Evolutionary conservation across 2,888 invertebrate species (phyloP), one percentile per base, ranked within the genome.

Genomic region (Acronicta aceris): DNA sequence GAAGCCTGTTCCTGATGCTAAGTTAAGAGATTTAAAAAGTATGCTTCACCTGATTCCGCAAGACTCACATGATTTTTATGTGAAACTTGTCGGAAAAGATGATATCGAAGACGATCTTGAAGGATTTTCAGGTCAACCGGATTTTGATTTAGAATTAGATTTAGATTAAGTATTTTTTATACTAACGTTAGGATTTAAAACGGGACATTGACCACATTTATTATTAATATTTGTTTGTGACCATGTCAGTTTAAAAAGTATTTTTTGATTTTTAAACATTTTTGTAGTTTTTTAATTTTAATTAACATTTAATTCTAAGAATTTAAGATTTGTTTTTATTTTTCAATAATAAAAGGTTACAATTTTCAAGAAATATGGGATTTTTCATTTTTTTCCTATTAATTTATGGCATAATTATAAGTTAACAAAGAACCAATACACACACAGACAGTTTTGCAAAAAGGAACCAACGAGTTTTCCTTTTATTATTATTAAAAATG

Each of bases 1-100:
- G 38, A 70, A 73, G 59, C 52, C 61, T 21, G 53, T 67, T 41
- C 51, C 65, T 50, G 65, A 68, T 15, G 65, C 70, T 45, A 73
- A 70, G 42, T 48, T 66, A 47, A 45, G 25, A 8, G 64, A 71
- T 61, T 56, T 70, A 53, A 67, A 62, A 62, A 65, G 61, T 46
- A 64, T 71, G 52, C 48, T 71, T 21, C 61, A 67, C 50, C 51
- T 65, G 21, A 65, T 70, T 59, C 64, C 65, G 17, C 53, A 61
- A 60, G 63, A 66, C 47, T 51, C 55, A 15, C 61, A 66, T 16
- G 46, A 55, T 56, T 66, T 64, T 42, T 64, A 59, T n/a, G n/a
- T n/a, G n/a, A n/a, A n/a, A n/a, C n/a, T n/a, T n/a, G n/a, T n/a
- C n/a, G n/a, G n/a, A n/a, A 49, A 59, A 40, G 21, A 50, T 10